Conservation (phyloP, 2,888 invertebrate genomes). For the Lochmaea capreae region DNA sequence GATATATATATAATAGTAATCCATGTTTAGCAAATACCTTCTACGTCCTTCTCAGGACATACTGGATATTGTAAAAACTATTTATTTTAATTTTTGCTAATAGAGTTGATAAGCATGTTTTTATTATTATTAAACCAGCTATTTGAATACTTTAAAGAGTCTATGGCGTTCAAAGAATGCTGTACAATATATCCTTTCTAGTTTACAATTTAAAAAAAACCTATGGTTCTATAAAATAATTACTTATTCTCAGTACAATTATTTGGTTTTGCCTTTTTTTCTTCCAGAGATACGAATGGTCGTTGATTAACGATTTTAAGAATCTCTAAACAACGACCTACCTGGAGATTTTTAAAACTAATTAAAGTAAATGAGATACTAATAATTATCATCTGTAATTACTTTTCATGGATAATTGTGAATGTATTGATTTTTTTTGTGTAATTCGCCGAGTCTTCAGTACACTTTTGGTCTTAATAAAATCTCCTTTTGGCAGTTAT, state of each 20-base stretch:
- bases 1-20: too few species aligned
- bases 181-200: not conserved
- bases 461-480: too few species aligned
- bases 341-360: not conserved
- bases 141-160: not conserved
- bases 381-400: not conserved
- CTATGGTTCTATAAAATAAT: not conserved
- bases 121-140: not conserved
- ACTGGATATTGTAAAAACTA: too few species aligned
- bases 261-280: not conserved
- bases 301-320: slow-evolving; percentile 1
- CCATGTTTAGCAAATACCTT: too few species aligned
- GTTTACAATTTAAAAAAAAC: not conserved
- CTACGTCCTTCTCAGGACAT: too few species aligned
- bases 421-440: too few species aligned
- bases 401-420: too few species aligned
- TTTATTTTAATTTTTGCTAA: too few species aligned
- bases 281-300: not conserved
- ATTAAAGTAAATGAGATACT: not conserved
- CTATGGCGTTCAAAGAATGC: not conserved
- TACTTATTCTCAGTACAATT: not conserved
- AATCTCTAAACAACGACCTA: not conserved
- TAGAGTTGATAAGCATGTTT: not conserved
- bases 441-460: too few species aligned
- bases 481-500: too few species aligned